Evolutionary conservation across 2,113 vertebrate species (phyloP).

Genomic region (Stomatorhinus ivindoensis): DNA sequence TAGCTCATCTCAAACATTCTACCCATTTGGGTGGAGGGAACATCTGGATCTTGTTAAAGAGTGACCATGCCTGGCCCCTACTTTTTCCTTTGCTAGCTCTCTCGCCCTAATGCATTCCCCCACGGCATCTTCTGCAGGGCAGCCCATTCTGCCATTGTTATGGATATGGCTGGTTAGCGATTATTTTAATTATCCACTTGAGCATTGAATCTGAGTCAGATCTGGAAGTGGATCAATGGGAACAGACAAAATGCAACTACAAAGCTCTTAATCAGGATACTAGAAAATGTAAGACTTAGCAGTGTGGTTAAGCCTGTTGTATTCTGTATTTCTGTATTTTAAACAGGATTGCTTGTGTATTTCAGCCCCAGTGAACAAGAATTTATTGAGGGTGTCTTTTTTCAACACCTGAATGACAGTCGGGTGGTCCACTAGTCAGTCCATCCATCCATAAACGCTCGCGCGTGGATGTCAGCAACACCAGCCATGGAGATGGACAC

Average conservation of each 20-base stretch:
- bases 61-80: conserved; percentile 37
- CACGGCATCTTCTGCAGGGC: neutral
- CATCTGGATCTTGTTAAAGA: conserved; percentile 68
- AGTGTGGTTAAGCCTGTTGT: neutral
- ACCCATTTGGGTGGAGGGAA: conserved; percentile 61
- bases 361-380: neutral
- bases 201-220: neutral
- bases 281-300: neutral
- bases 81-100: neutral
- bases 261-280: neutral
- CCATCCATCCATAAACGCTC: neutral
- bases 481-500: neutral
- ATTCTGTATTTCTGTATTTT: neutral
- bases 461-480: neutral
- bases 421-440: neutral
- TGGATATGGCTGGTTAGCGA: neutral
- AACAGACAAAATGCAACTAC: neutral
- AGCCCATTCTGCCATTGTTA: neutral
- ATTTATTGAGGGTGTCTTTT: neutral
- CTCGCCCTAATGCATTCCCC: neutral
- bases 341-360: neutral
- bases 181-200: neutral
- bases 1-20: conserved; percentile 56
- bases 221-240: neutral
- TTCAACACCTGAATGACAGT: neutral